phyloP scores from a whole-genome alignment of 2,113 vertebrate genomes.

The Antidorcas marsupialis region DNA sequence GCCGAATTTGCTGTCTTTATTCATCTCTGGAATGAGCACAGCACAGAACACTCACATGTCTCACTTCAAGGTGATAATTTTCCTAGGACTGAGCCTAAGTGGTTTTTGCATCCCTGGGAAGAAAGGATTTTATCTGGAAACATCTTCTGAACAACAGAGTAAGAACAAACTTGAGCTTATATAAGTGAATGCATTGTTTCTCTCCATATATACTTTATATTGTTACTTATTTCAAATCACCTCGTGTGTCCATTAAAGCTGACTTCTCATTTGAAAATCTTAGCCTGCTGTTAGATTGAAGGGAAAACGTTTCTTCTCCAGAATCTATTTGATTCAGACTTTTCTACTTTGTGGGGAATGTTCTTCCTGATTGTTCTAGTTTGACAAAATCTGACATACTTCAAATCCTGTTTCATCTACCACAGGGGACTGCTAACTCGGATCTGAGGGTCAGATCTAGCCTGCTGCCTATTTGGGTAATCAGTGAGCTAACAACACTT shows the following conservation, averaged over 20 bases:
- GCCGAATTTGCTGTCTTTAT: background rate
- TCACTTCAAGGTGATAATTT: background rate
- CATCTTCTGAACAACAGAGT: background rate
- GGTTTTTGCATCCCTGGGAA: background rate
- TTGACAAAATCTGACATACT: background rate
- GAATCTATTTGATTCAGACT: background rate
- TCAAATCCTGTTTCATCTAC: background rate
- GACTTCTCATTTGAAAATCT: background rate
- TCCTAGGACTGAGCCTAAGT: background rate
- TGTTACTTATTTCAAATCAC: constrained; percentile 1
- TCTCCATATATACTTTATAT: background rate
- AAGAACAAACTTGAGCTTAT: background rate
- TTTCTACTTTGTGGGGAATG: background rate
- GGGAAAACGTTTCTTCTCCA: background rate
- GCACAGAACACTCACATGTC: background rate
- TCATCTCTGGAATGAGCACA: background rate
- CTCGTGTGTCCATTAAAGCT: background rate
- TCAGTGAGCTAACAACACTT: background rate
- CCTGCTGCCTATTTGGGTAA: background rate
- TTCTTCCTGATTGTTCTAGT: background rate
- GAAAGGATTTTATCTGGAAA: constrained; percentile 8
- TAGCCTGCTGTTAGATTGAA: background rate
- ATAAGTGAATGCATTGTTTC: background rate
- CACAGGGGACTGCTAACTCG: background rate
- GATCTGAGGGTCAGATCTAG: background rate